Evolutionary conservation across 2,113 vertebrate genomes (phyloP).

Genomic region (Panurus biarmicus): DNA sequence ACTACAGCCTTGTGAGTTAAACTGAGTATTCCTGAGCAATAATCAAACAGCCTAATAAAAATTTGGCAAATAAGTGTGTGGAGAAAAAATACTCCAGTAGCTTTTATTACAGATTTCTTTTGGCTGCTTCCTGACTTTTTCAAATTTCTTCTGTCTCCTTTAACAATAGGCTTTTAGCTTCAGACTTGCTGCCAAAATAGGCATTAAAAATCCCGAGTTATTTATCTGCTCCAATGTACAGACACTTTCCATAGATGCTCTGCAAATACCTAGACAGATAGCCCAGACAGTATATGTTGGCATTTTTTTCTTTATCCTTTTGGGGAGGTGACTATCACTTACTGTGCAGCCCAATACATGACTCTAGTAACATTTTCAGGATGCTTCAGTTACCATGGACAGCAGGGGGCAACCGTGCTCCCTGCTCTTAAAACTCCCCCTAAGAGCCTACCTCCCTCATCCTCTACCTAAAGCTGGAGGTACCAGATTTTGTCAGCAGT

Average conservation of each 20-base stretch:
- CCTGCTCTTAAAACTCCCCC: neutral
- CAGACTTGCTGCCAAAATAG: constrained; percentile 35
- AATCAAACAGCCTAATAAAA: neutral
- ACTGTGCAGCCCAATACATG: neutral
- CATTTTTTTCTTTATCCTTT: neutral
- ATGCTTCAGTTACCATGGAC: neutral
- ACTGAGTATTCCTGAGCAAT: constrained; percentile 3
- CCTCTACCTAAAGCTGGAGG: neutral
- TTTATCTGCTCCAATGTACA: constrained; percentile 13
- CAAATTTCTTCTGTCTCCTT: neutral
- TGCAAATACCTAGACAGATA: neutral
- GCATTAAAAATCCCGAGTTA: constrained; percentile 25
- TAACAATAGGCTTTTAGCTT: constrained; percentile 7
- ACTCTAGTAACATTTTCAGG: neutral
- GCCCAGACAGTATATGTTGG: neutral
- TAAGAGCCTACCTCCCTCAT: neutral
- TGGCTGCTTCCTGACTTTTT: neutral
- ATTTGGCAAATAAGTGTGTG: neutral
- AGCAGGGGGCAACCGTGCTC: constrained; percentile 36
- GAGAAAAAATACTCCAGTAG: neutral
- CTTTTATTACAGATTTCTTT: neutral
- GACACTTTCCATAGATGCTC: neutral
- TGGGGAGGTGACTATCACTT: fast-evolving
- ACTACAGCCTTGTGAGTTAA: neutral
- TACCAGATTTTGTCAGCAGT: neutral